These are phyloP conservation scores for Acanthopagrus latus DNA, from an alignment of 2,797 vertebrate genomes.

Conservation along the genomic window DNA sequence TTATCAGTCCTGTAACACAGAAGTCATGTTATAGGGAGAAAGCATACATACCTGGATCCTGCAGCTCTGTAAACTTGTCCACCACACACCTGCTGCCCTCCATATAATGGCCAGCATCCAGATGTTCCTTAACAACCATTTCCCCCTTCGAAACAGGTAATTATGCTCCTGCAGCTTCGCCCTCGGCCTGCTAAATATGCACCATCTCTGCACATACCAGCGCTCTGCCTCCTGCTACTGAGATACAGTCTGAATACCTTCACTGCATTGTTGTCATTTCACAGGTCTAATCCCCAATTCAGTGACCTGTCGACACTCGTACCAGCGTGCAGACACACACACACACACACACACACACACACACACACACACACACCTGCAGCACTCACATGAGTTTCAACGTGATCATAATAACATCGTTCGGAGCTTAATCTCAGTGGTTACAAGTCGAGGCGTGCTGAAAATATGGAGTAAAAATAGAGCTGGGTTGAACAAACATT, in stretches of 20 bases:
- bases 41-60: conserved; percentile 26
- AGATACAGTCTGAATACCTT: conserved; percentile 49
- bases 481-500: conserved; percentile 26
- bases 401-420: conserved; percentile 60
- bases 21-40: not conserved
- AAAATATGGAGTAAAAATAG: conserved; percentile 36
- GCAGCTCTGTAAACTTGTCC: conserved; percentile 37
- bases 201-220: not conserved
- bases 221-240: not conserved
- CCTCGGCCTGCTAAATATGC: conserved; percentile 12
- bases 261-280: conserved; percentile 72
- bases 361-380: too few species aligned
- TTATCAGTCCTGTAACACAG: conserved; percentile 9
- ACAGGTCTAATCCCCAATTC: conserved; percentile 48
- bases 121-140: conserved; percentile 57
- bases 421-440: conserved; percentile 51
- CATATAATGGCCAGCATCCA: conserved; percentile 38
- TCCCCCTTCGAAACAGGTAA: conserved; percentile 34
- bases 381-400: conserved; percentile 31
- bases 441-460: conserved; percentile 42
- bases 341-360: conserved; percentile 4
- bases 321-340: conserved; percentile 13
- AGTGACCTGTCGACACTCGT: conserved; percentile 74
- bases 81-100: conserved; percentile 45
- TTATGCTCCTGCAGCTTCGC: conserved; percentile 41